A percentile compares a stretch with the other conserved stretches of the same genome.
phyloP scores from a whole-genome alignment of 2,888 invertebrate species.

The Octodonta nipae region DNA sequence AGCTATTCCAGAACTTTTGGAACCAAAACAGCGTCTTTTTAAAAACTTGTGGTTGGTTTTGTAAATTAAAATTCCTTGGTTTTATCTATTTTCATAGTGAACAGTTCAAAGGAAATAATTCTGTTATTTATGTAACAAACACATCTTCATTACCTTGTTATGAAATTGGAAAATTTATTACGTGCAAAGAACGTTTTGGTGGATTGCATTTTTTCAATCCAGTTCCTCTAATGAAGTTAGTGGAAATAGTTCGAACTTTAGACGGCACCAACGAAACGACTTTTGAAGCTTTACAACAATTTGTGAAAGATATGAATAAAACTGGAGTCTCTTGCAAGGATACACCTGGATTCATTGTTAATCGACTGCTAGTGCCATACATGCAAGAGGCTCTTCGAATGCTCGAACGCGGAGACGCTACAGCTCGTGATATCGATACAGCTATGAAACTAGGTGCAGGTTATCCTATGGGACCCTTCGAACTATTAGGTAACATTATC shows the following conservation, averaged over 20 bases:
- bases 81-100: no score
- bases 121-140: no score
- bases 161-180: slow-evolving; percentile 62
- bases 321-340: slow-evolving; percentile 79
- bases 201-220: slow-evolving; percentile 90
- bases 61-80: no score
- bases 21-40: no score
- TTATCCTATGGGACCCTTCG: slow-evolving; percentile 83
- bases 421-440: slow-evolving; percentile 66
- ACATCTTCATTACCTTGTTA: slow-evolving; percentile 76
- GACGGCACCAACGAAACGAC: slow-evolving; percentile 65
- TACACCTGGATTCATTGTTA: slow-evolving; percentile 85
- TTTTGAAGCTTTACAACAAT: slow-evolving; percentile 56
- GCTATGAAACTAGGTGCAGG: slow-evolving; percentile 88
- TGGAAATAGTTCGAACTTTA: slow-evolving; percentile 70
- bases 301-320: slow-evolving; percentile 73
- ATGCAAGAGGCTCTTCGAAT: slow-evolving; percentile 67
- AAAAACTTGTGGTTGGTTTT: no score
- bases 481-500: slow-evolving; percentile 73
- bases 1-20: no score
- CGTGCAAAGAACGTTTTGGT: slow-evolving; percentile 46
- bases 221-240: slow-evolving; percentile 76
- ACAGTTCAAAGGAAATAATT: no score
- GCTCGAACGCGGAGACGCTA: slow-evolving; percentile 65
- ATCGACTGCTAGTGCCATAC: slow-evolving; percentile 73